Conservation (phyloP, 2,797 vertebrate species). For the Notolepis coatsorum region DNA sequence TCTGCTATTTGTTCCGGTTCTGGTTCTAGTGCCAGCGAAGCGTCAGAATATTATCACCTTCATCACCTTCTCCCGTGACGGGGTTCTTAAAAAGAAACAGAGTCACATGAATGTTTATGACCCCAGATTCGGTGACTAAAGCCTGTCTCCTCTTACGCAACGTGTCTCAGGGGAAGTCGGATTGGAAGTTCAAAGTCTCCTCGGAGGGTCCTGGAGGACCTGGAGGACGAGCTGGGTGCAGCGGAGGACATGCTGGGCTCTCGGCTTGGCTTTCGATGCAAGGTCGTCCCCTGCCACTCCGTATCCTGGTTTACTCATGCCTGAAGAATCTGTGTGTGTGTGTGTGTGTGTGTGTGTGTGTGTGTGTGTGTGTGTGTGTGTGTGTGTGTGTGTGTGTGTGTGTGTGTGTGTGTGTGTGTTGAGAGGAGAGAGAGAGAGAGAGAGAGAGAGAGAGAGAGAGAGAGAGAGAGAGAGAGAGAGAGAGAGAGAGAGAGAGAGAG, state of each 20-base stretch:
- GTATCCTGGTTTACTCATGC: conserved; percentile 64
- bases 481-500: too few relatives aligned
- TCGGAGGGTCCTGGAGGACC: conserved; percentile 12
- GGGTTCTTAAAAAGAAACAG: too few relatives aligned
- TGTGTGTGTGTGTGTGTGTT: conserved; percentile 4
- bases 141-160: conserved; percentile 44
- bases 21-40: too few relatives aligned
- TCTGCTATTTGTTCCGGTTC: too few relatives aligned
- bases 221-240: conserved; percentile 30
- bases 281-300: conserved; percentile 64
- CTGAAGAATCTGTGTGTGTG: conserved; percentile 30
- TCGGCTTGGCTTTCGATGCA: conserved; percentile 57
- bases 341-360: not conserved
- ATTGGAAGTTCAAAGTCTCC: conserved; percentile 41
- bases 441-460: too few relatives aligned
- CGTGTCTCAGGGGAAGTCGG: conserved; percentile 17
- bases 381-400: conserved; percentile 15
- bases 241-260: conserved; percentile 47
- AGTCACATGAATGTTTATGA: conserved; percentile 23
- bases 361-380: conserved; percentile 23
- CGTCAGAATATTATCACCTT: too few relatives aligned
- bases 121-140: conserved; percentile 19
- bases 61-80: too few relatives aligned
- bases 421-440: too few relatives aligned
- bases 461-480: too few relatives aligned